Percentiles rank a stretch among this genome's conserved stretches.
These are phyloP conservation scores for Clarias gariepinus DNA, from an alignment of 2,113 vertebrate species.

Conservation along the genomic window DNA sequence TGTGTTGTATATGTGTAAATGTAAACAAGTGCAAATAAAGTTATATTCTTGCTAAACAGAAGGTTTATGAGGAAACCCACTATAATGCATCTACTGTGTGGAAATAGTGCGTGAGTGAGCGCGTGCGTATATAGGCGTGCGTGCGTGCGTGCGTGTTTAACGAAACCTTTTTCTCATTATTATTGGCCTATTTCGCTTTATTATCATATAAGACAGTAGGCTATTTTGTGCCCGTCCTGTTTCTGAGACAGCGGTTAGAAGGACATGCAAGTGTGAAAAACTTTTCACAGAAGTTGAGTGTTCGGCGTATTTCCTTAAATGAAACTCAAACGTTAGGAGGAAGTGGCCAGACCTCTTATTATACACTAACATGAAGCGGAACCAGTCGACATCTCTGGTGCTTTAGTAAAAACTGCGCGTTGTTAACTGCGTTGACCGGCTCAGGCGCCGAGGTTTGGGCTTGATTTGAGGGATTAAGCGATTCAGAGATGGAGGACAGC, in stretches of 20 bases:
- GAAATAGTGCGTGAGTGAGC: too few species aligned
- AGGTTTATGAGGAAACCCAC: too few species aligned
- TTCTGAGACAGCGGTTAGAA: neutral
- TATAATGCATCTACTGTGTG: too few species aligned
- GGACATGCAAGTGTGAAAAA: neutral
- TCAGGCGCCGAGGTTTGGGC: neutral
- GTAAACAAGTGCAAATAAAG: too few species aligned
- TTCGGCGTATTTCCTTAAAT: neutral
- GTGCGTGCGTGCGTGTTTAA: too few species aligned
- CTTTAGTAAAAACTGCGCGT: neutral
- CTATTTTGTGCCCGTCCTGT: neutral
- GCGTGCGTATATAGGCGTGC: too few species aligned
- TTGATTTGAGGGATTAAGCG: too few species aligned
- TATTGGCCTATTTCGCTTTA: too few species aligned
- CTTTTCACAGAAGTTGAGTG: neutral
- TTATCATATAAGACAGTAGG: too few species aligned
- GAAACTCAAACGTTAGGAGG: neutral
- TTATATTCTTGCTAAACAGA: too few species aligned
- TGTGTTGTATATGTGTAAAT: too few species aligned
- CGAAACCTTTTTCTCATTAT: too few species aligned
- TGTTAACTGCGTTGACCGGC: neutral
- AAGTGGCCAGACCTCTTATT: neutral
- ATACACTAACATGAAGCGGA: neutral
- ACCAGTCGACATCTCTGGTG: neutral
- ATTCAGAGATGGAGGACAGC: constrained; percentile 58